Evolutionary conservation across 1,140 invertebrate genomes (phyloP).

Genomic region (Marisa cornuarietis): DNA sequence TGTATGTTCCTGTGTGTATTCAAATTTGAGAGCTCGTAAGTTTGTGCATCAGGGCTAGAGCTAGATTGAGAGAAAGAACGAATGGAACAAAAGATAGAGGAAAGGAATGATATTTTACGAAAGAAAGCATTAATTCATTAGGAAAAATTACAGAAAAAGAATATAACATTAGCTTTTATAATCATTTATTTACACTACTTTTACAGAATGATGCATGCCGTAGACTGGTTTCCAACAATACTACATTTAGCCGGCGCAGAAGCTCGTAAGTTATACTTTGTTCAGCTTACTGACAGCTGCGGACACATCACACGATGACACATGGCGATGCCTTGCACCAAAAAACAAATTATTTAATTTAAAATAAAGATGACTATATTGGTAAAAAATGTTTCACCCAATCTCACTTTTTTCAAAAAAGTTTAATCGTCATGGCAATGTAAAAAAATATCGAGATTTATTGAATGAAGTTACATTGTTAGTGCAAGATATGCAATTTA

Average conservation of each 20-base stretch:
- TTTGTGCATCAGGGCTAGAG: not conserved
- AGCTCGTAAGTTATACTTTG: conserved; percentile 4
- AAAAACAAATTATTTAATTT: not conserved
- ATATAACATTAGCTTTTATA: too few species aligned
- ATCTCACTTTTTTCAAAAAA: not conserved
- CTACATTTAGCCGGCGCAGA: conserved; percentile 31
- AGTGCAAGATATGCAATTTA: not conserved
- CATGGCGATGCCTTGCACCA: too few species aligned
- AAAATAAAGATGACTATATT: not conserved
- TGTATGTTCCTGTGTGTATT: not conserved
- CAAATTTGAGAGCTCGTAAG: too few species aligned
- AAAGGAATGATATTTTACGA: too few species aligned
- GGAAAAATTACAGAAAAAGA: not conserved
- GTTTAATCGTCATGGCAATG: not conserved
- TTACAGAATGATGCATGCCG: conserved; percentile 48
- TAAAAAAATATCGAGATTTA: not conserved
- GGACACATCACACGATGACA: too few species aligned
- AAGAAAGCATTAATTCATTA: too few species aligned
- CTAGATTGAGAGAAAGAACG: too few species aligned
- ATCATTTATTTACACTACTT: not conserved
- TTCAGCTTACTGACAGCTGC: too few species aligned
- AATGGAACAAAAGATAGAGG: too few species aligned
- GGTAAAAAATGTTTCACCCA: too few species aligned
- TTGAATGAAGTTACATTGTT: not conserved
- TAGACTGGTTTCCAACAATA: conserved; percentile 47